Evolutionary conservation across 2,888 invertebrate species (phyloP).

Genomic region (Eupithecia dodoneata): DNA sequence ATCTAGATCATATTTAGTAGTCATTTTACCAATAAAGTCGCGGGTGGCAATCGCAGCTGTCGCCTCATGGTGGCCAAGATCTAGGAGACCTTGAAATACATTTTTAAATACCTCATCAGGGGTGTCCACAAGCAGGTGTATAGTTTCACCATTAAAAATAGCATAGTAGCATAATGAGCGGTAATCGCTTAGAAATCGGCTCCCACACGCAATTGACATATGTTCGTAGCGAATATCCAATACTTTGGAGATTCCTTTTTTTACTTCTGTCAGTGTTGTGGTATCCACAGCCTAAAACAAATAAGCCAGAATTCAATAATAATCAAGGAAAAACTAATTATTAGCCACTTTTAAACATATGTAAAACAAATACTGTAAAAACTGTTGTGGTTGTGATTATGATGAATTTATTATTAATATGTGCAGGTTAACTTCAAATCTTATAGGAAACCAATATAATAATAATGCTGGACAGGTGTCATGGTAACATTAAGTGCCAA

Average conservation of each 20-base stretch:
- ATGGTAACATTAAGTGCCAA: not conserved
- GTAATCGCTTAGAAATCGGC: slow-evolving; percentile 19
- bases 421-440: too few relatives aligned
- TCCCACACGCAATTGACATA: slow-evolving; percentile 29
- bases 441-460: too few relatives aligned
- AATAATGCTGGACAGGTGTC: too few relatives aligned
- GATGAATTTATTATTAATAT: not conserved
- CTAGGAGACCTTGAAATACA: slow-evolving; percentile 19
- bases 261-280: slow-evolving; percentile 19
- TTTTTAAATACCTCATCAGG: slow-evolving; percentile 25
- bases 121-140: slow-evolving; percentile 34
- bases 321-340: not conserved
- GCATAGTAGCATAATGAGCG: slow-evolving; percentile 21
- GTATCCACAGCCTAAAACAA: slow-evolving; percentile 16
- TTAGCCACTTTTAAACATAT: not conserved
- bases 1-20: slow-evolving; percentile 1
- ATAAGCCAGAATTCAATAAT: not conserved
- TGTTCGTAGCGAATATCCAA: slow-evolving; percentile 31
- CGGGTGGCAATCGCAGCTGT: slow-evolving; percentile 18
- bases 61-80: slow-evolving; percentile 10
- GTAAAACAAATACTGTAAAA: not conserved
- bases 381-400: not conserved
- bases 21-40: slow-evolving; percentile 17
- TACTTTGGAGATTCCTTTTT: slow-evolving; percentile 13
- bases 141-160: slow-evolving; percentile 20